Conservation (phyloP, 2,888 invertebrate genomes). For the Caenorhabditis sp. region DNA sequence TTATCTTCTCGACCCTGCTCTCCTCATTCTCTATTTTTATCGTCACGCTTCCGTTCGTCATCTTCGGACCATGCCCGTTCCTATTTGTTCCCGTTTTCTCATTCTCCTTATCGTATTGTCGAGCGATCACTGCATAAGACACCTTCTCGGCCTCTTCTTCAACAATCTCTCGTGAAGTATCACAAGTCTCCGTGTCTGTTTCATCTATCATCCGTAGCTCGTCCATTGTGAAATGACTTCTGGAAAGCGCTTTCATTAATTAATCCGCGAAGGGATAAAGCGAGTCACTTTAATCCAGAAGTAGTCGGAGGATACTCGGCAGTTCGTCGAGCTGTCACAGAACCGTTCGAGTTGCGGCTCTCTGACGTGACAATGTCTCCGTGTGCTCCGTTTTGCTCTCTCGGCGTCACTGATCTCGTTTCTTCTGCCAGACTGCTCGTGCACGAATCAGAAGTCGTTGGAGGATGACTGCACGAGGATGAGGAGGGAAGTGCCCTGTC, state of each 20-base stretch:
- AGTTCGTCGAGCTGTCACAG: neutral
- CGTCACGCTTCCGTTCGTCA: conserved; percentile 32
- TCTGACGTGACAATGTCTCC: too few species aligned
- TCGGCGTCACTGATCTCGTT: conserved; percentile 12
- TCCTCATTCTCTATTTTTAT: conserved; percentile 27
- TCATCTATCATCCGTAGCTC: conserved; percentile 57
- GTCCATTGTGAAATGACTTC: conserved; percentile 54
- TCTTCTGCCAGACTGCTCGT: conserved; percentile 41
- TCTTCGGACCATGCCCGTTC: neutral
- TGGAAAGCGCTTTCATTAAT: conserved; percentile 1
- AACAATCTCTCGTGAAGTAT: conserved; percentile 23
- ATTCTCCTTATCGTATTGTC: conserved; percentile 4
- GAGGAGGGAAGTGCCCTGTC: conserved; percentile 29
- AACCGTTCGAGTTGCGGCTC: conserved; percentile 19
- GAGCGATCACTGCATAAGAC: conserved; percentile 12
- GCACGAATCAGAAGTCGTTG: conserved; percentile 45
- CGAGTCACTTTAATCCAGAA: conserved; percentile 32
- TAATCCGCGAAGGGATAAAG: too few species aligned
- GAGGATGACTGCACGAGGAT: conserved; percentile 40
- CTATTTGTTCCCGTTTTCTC: neutral
- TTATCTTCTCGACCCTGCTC: conserved; percentile 17
- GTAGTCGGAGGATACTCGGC: conserved; percentile 11
- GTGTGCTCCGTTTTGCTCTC: conserved; percentile 5
- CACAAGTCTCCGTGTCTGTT: conserved; percentile 50
- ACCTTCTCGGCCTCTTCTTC: conserved; percentile 32